Evolutionary conservation across 2,888 invertebrate species (phyloP), one percentile per base, ranked within the genome.

Genomic region (Morpho deidamia): DNA sequence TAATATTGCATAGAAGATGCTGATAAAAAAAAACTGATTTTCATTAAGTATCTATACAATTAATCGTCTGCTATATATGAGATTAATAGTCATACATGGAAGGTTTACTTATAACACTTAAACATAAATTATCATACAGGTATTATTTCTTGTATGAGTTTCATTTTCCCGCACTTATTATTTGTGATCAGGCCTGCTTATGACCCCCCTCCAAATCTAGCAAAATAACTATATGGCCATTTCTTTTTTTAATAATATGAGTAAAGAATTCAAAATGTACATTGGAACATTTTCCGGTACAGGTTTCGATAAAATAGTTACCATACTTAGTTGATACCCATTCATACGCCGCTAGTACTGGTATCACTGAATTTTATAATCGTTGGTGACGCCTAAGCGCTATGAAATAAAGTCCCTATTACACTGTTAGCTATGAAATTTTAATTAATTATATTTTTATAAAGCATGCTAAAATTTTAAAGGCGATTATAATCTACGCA

Each of bases 371-470:
- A 41, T 49, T 49, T 41, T 14, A 23, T 43, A 43, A 43, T 23
- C 11, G 40, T 43, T n/a, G 14, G n/a, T 32, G 44, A 44, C 44
- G 51, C 38, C 42, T 34, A 48, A 44, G 43, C 43, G 37, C 11
- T 44, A 44, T 12, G 10, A 11, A 35, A 40, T 51, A 51, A 51
- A 40, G 51, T 39, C 34, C n/a, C 32, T 44, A 43, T 37, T 42
- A 49, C 49, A 45, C 45, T 51, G 32, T 64, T 67, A 61, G 64
- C 67, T 39, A 51, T 44, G 34, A 39, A 33, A 23, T 10, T 39
- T 14, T 11, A 33, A 40, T 37, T 14, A n/a, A n/a, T 34, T 44
- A n/a, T 10, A 44, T 44, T 7, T 10, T 2, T 44, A 35, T 23
- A 37, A 45, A 10, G 14, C 23, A 45, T 38, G 38, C 23, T 37